phyloP scores from a whole-genome alignment of 2,797 vertebrate species.

The Pogoniulus pusillus region DNA sequence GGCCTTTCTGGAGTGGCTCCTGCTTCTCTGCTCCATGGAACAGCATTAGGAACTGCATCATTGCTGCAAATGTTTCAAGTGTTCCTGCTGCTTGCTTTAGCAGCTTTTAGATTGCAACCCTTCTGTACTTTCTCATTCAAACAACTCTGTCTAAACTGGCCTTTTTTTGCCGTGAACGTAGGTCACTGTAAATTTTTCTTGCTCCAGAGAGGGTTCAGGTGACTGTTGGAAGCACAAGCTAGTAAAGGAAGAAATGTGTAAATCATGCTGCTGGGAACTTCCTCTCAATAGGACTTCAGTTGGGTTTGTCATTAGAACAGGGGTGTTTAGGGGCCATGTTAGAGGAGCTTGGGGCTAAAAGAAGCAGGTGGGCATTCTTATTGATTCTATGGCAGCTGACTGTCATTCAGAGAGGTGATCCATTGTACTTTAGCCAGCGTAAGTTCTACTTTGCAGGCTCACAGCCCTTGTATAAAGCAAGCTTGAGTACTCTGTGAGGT shows the following conservation, averaged over 20 bases:
- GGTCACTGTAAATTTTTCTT: neutral
- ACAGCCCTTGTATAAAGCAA: neutral
- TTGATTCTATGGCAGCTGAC: neutral
- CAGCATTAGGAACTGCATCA: rapidly evolving
- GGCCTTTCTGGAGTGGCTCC: neutral
- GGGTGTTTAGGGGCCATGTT: neutral
- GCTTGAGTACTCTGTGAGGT: neutral
- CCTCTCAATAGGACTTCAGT: neutral
- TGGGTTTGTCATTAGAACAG: neutral
- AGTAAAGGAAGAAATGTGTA: neutral
- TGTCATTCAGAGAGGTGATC: neutral
- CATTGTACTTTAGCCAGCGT: neutral
- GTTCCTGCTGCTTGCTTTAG: neutral
- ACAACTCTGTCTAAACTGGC: neutral
- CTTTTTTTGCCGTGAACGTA: neutral
- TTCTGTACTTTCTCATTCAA: neutral
- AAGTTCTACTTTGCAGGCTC: neutral
- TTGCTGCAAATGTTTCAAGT: neutral
- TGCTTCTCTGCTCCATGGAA: neutral
- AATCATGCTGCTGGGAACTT: neutral
- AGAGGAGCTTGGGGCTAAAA: neutral
- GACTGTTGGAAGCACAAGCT: neutral
- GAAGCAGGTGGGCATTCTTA: neutral
- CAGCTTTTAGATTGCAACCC: neutral
- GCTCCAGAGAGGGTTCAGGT: neutral